These are phyloP conservation scores for Ochropleura leucogaster DNA, from an alignment of 2,888 invertebrate genomes.

Conservation along the genomic window DNA sequence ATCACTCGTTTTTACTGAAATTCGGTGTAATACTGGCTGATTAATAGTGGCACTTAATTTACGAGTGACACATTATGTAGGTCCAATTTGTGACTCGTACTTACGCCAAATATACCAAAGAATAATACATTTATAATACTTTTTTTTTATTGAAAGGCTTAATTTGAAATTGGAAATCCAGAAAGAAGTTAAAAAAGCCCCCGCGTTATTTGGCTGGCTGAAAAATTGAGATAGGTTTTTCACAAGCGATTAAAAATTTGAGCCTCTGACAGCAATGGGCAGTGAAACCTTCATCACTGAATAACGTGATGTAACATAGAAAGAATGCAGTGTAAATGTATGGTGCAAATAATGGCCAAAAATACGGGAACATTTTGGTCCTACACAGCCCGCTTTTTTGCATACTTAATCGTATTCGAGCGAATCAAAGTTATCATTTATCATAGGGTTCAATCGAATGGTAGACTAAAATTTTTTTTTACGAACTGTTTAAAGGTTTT, in stretches of 20 bases:
- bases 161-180: background rate
- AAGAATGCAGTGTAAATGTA: constrained; percentile 43
- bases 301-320: constrained; percentile 33
- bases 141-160: background rate
- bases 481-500: too few species aligned
- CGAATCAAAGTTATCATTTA: background rate
- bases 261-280: constrained; percentile 1
- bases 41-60: background rate
- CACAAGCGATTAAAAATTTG: constrained; percentile 23
- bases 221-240: constrained; percentile 31
- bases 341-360: constrained; percentile 34
- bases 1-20: constrained; percentile 9
- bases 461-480: too few species aligned
- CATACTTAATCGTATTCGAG: constrained; percentile 48
- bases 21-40: background rate
- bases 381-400: constrained; percentile 41
- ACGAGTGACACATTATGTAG: background rate
- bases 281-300: constrained; percentile 35
- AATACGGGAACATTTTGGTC: constrained; percentile 30
- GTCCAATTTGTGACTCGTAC: background rate
- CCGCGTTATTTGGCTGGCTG: constrained; percentile 10
- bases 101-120: too few species aligned
- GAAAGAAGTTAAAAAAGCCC: background rate
- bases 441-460: too few species aligned
- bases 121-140: background rate